Base-by-base conservation (phyloP, 1,140 invertebrate genomes). In the Drosophila tropicalis region DNA sequence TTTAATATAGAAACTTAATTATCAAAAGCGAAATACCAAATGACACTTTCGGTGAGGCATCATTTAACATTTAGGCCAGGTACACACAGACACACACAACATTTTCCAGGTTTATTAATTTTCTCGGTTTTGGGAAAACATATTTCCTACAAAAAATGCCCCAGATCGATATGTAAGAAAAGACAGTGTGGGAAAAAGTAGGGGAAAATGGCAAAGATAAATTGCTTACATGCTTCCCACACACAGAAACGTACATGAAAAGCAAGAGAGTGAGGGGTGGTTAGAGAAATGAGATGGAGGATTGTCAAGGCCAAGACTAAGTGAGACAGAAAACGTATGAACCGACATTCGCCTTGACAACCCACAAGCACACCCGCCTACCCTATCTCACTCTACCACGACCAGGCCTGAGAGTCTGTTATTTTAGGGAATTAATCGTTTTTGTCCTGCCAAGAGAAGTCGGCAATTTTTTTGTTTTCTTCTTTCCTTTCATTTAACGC, bases 171-270 rank as follows among this genome's bases (percentile, higher is more conserved):
- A 29, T 6, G 0, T 3, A 2, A 47, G 54, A 64, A 36, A 7
- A 10, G 10, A 7, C 6, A 5, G 29, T 29, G 29, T 29, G 29
- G 6, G 2, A 13, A 47, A 32, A 29, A 76, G 51, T 44, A 62
- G 71, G 67, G 67, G 44, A 73, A 74, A 85, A 81, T 78, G 62
- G 55, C 58, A 78, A 78, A 81, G 81, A 85, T 85, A 85, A 85
- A 85, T 85, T 85, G 61, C 81, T 78, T 63, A 56, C 62, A 44
- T 73, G 58, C 70, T 47, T 51, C 41, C 55, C 47, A 69, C 66
- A 60, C 74, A 36, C 9, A 36, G 1, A 36, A 6, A 34, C 7
- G 9, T 34, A 34, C 32, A 34, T 0, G 32, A 34, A 55, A 70
- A 66, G 60, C 36, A 36, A 10, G 34, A 12, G 6, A 6, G 29